phyloP scores from a whole-genome alignment of 2,797 vertebrate genomes.

The Schizopygopsis malacanthus region DNA sequence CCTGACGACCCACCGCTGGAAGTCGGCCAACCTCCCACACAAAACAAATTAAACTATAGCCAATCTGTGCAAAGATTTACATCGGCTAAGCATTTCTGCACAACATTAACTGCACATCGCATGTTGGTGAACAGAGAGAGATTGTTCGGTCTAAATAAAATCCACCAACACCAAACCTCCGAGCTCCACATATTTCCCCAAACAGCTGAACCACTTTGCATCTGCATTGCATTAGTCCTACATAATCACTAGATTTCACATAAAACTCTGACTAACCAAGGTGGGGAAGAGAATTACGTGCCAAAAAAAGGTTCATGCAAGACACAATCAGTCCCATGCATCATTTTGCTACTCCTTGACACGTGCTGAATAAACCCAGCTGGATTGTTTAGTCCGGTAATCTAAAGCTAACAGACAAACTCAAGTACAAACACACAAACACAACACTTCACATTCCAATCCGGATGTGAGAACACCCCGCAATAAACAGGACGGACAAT shows the following conservation, averaged over 20 bases:
- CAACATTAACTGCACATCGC: slow-evolving; percentile 36
- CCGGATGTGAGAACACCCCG: slow-evolving; percentile 49
- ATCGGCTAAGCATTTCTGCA: slow-evolving; percentile 38
- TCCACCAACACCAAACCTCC: slow-evolving; percentile 48
- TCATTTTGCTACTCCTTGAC: neutral
- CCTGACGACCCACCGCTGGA: no score
- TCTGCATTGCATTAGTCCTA: slow-evolving; percentile 27
- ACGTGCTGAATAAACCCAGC: neutral
- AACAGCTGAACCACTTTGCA: slow-evolving; percentile 43
- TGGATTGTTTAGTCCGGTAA: slow-evolving; percentile 12
- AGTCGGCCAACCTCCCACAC: neutral
- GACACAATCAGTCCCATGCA: neutral
- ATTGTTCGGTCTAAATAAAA: slow-evolving; percentile 35
- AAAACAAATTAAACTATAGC: slow-evolving; percentile 43
- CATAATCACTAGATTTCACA: neutral
- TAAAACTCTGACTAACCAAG: neutral
- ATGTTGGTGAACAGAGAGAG: slow-evolving; percentile 27
- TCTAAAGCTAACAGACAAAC: slow-evolving; percentile 55
- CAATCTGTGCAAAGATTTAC: slow-evolving; percentile 42
- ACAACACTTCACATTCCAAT: slow-evolving; percentile 53
- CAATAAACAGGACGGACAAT: slow-evolving; percentile 61
- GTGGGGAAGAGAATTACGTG: neutral
- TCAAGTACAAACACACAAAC: slow-evolving; percentile 58
- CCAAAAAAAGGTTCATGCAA: neutral
- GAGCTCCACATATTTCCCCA: slow-evolving; percentile 29